These are phyloP conservation scores for Leucoraja erinaceus DNA, from an alignment of 2,113 vertebrate genomes.

Conservation along the genomic window DNA sequence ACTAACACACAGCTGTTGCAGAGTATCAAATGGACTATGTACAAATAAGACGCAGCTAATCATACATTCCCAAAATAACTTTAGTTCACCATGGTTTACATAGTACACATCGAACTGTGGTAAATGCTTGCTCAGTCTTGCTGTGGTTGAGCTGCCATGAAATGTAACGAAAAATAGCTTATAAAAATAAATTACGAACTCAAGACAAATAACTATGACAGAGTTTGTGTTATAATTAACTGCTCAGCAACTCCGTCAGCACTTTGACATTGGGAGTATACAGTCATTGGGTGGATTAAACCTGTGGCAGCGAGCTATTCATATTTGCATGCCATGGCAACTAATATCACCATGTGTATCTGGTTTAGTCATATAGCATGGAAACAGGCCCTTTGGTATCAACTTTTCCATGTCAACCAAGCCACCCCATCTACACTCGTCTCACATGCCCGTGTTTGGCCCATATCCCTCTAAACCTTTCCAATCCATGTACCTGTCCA, in stretches of 20 bases:
- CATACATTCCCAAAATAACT: constrained; percentile 20
- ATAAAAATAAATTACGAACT: not conserved
- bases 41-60: not conserved
- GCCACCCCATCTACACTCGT: no score
- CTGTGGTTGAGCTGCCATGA: not conserved
- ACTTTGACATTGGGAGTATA: not conserved
- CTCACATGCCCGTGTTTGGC: no score
- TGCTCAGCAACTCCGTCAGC: not conserved
- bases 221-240: not conserved
- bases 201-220: not conserved
- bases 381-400: no score
- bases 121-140: constrained; percentile 9
- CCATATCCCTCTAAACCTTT: no score
- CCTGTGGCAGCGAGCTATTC: not conserved
- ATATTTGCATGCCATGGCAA: not conserved
- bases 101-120: not conserved
- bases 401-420: no score
- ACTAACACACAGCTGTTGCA: constrained; percentile 25
- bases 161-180: not conserved
- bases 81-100: not conserved
- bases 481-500: no score
- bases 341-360: not conserved
- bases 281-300: not conserved
- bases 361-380: not conserved
- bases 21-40: not conserved